Base-by-base conservation (phyloP, 2,797 vertebrate species). In the Esox lucius region DNA sequence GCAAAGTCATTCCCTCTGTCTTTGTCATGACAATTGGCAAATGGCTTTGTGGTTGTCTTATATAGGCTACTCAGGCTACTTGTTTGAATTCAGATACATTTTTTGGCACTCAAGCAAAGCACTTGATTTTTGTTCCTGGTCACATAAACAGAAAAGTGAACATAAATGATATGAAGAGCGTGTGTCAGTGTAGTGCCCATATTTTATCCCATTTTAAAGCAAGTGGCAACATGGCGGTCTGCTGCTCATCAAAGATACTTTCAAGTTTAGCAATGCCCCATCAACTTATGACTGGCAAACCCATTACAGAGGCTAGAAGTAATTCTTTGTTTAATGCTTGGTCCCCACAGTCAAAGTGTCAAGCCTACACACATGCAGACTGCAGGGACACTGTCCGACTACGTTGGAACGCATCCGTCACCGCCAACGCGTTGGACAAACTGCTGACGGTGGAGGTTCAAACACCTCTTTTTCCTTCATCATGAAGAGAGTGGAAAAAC, bases 1-100 rank as follows among this genome's bases (percentile, higher is more conserved):
- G 65, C 83, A 62, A 80, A 56, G 53, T 78, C 64, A 39, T 26
- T 28, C 35, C 42, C 68, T 64, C 42, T 71, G 19, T 67, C 35
- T 68, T 75, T 62, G 70, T 72, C 49, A 62, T 19, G 61, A 24
- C 71, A 46, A 48, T 75, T 56, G 35, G 64, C 71, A 70, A 65
- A 71, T 76, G 46, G 68, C 5, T 71, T 75, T 46, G 19, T 75
- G 61, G 46, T 78, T 69, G 39, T 62, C 70, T 71, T 80, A 51
- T 70, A 61, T 42, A 35, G 28, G 33, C 28, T 33, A 33, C 33
- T 31, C 28, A 48, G 15, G 48, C 68, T 26, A 13, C 0, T 7
- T 24, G 16, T 42, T 68, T 19, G 62, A 65, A 5, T 26, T 16
- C 33, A 28, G 31, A 11, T 39, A 31, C 3, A 31, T 31, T n/a